Conservation (phyloP, 2,888 invertebrate species). For the Microplitis manilae region DNA sequence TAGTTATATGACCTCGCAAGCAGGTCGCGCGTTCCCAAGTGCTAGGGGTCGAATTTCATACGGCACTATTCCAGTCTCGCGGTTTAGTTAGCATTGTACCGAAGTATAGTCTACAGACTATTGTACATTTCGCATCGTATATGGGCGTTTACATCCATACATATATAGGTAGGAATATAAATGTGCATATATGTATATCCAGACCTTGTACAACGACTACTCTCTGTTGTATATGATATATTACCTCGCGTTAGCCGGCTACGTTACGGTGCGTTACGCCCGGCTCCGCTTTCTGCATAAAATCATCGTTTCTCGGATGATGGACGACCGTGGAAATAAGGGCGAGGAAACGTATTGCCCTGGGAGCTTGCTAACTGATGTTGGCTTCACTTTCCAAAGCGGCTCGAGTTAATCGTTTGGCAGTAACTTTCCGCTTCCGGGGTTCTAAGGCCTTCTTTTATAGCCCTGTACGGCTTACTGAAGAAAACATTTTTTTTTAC, state of each 20-base stretch:
- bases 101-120: background rate
- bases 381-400: slow-evolving; percentile 15
- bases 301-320: slow-evolving; percentile 66
- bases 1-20: slow-evolving; percentile 19
- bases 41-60: slow-evolving; percentile 9
- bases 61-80: slow-evolving; percentile 2
- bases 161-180: background rate
- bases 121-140: slow-evolving; percentile 5
- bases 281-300: slow-evolving; percentile 63
- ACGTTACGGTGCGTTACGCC: slow-evolving; percentile 54
- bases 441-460: slow-evolving; percentile 7
- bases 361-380: slow-evolving; percentile 11
- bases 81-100: background rate
- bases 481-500: background rate
- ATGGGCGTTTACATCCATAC: slow-evolving; percentile 6
- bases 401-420: slow-evolving; percentile 40
- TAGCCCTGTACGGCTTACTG: background rate
- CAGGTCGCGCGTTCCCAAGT: slow-evolving; percentile 17
- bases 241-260: slow-evolving; percentile 36
- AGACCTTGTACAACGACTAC: slow-evolving; percentile 1
- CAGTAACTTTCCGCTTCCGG: slow-evolving; percentile 32
- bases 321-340: slow-evolving; percentile 59
- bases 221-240: slow-evolving; percentile 32
- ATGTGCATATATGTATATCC: background rate
- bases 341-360: slow-evolving; percentile 55